Evolutionary conservation across 2,888 invertebrate genomes (phyloP).

Genomic region (Lochmaea capreae): DNA sequence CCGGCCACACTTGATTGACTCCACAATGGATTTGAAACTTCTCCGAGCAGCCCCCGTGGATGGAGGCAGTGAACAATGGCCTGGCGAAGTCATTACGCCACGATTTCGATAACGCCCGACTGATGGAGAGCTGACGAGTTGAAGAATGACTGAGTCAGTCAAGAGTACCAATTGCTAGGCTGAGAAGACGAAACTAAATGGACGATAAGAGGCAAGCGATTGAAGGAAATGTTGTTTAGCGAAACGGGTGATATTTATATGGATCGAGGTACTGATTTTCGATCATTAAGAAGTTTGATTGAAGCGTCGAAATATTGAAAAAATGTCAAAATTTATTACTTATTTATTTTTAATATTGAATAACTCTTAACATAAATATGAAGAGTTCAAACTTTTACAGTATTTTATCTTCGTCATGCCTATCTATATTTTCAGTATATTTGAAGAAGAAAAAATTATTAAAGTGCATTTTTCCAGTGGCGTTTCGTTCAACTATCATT

Average conservation of each 20-base stretch:
- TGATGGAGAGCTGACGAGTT: conserved; percentile 60
- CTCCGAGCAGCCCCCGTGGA: conserved; percentile 57
- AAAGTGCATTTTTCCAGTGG: no score
- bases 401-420: no score
- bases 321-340: no score
- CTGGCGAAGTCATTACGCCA: conserved; percentile 59
- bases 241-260: conserved; percentile 7
- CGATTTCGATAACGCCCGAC: conserved; percentile 52
- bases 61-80: conserved; percentile 59
- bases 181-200: conserved; percentile 33
- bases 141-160: conserved; percentile 47
- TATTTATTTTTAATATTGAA: no score
- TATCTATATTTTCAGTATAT: no score
- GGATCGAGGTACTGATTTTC: not conserved
- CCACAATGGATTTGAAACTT: conserved; percentile 60
- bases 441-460: no score
- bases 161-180: conserved; percentile 28
- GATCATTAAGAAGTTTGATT: no score
- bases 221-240: conserved; percentile 5
- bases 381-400: no score
- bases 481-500: no score
- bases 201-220: not conserved
- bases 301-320: no score
- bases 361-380: no score
- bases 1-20: conserved; percentile 59